Evolutionary conservation across 92 coral and sea anemone species (phyloP), one percentile per base, ranked within the genome.

Genomic region (Actinostola sp.): DNA sequence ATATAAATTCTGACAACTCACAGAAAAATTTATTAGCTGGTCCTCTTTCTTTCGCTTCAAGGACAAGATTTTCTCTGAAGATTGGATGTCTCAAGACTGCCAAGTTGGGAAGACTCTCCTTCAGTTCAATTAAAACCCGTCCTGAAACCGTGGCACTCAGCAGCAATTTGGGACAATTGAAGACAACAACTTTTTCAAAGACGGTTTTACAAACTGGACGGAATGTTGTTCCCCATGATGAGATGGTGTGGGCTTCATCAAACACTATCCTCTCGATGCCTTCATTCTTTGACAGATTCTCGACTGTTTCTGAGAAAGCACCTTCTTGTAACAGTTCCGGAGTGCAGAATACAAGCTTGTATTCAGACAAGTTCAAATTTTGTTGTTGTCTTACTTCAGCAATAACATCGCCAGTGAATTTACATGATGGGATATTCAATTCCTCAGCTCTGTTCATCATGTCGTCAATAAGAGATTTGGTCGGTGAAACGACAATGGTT

Each of bases 81-180:
- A 80, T 77, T 44, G 80, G 35, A 20, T 1, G 25, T 35, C 78
- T 24, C 24, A 58, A 21, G 19, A 49, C 64, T 53, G 28, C 68
- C 3, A 52, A 52, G 30, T 30, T 20, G 4, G 38, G 30, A 55
- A 77, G 54, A 10, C 53, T 24, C 4, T 39, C 32, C 27, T 48
- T 54, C 0, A 77, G 35, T 15, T 72, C 78, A 32, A 26, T 55
- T n/a, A 29, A 48, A 27, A 72, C 6, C 25, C 23, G 49, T 0
- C 20, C 4, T 1, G 82, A 57, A 34, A 80, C 72, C 7, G 85
- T 80, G 23, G 86, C 86, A 48, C 86, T 79, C 43, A 70, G 48
- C 1, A 70, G 74, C 20, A 59, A 64, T 49, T 79, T 79, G 8
- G 78, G 53, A 48, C 78, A 70, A 0, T 36, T 46, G 0, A 34